Conservation (phyloP, 2,113 vertebrate species). For the Girardinichthys multiradiatus region DNA sequence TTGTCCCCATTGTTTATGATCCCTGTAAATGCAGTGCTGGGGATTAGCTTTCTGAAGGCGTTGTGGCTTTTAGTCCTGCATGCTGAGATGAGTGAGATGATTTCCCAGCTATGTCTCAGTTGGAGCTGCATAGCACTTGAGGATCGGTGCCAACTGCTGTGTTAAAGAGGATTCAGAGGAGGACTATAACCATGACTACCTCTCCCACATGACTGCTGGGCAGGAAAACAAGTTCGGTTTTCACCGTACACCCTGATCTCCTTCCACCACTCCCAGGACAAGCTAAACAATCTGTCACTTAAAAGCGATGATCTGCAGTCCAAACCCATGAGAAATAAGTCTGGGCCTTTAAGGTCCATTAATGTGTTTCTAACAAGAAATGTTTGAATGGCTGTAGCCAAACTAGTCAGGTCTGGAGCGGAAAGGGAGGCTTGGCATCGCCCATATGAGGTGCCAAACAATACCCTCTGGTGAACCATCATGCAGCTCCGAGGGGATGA, state of each 20-base stretch:
- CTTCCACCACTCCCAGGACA: conserved; percentile 24
- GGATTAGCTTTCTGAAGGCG: conserved; percentile 2
- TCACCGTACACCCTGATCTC: conserved; percentile 21
- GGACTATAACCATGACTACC: conserved; percentile 65
- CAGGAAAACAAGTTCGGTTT: conserved; percentile 56
- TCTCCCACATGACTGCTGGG: conserved; percentile 54
- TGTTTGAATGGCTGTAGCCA: conserved; percentile 21
- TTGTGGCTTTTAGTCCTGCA: conserved; percentile 4
- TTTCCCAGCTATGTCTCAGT: conserved; percentile 24
- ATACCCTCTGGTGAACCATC: conserved; percentile 27
- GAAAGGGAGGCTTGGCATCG: conserved; percentile 15
- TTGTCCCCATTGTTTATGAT: conserved; percentile 7
- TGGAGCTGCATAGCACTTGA: conserved; percentile 45
- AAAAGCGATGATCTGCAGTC: conserved; percentile 16
- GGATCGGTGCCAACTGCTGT: conserved; percentile 53
- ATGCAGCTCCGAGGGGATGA: conserved; percentile 12
- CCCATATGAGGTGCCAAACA: conserved; percentile 42
- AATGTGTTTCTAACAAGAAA: conserved; percentile 1
- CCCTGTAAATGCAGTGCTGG: background rate
- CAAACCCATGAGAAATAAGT: conserved; percentile 9
- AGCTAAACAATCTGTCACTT: conserved; percentile 53
- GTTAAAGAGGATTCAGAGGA: conserved; percentile 43
- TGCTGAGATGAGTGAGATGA: conserved; percentile 19
- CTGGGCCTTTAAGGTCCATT: conserved; percentile 5
- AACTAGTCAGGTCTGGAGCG: conserved; percentile 11